Conservation (phyloP, 2,888 invertebrate genomes). For the Temnothorax unifasciatus region DNA sequence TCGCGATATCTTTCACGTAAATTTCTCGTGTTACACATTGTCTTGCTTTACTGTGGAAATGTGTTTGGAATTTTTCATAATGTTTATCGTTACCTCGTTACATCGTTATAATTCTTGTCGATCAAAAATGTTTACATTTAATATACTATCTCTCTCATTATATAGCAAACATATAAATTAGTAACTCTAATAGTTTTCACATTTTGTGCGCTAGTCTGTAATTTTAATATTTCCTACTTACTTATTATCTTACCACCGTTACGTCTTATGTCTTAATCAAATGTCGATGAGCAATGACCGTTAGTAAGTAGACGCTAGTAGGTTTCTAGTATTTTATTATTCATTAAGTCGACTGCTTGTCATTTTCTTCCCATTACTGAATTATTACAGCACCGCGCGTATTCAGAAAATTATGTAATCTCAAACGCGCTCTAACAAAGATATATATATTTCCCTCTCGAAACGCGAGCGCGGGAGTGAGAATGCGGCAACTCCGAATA, state of each 20-base stretch:
- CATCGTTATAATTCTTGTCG: not conserved
- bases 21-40: not conserved
- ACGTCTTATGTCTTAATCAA: constrained; percentile 22
- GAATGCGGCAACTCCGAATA: constrained; percentile 78
- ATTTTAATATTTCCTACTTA: constrained; percentile 13
- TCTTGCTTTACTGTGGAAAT: not conserved
- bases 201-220: constrained; percentile 1
- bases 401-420: not conserved
- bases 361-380: not conserved
- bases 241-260: constrained; percentile 38
- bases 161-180: not conserved
- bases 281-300: not conserved
- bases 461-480: constrained; percentile 51
- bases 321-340: not conserved
- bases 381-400: not conserved
- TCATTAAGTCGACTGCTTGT: not conserved
- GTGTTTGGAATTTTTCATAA: not conserved
- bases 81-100: not conserved
- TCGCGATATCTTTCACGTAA: not conserved
- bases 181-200: not conserved
- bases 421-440: not conserved
- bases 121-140: constrained; percentile 17
- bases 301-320: not conserved
- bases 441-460: not conserved
- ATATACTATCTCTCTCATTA: not conserved